Evolutionary conservation across 2,888 invertebrate species (phyloP), one percentile per base, ranked within the genome.

Genomic region (Drosophila anomelani): DNA sequence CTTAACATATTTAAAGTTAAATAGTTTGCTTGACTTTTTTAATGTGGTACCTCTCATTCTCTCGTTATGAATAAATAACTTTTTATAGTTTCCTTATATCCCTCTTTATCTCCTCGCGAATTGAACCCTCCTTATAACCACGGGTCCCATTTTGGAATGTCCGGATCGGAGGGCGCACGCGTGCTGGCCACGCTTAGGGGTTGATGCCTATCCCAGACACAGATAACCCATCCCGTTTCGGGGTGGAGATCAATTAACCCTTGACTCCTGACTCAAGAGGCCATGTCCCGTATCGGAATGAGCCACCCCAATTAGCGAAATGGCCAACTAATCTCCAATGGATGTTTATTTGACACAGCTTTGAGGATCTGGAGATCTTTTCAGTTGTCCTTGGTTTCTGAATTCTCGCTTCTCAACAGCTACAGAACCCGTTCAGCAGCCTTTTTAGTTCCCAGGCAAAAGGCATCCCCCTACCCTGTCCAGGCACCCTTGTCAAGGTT

Each of bases 171-270:
- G 29, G 63, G 75, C 80, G 80, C 83, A 84, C 76, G 85, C 86
- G 85, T 85, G 87, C 58, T 72, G 74, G 62, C 6, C 85, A 75
- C 85, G 58, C 88, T 77, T 84, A 78, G 67, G 85, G 83, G 83
- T 76, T 85, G 84, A 47, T 71, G 23, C 26, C 36, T 38, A 43
- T 79, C 85, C 82, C 81, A 61, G 51, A 32, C 17, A 20, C 54
- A 56, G 78, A 85, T 73, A 86, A 75, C 62, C 73, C 69, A 70
- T 56, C 58, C 64, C 47, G 10, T 17, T 46, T 74, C 32, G 72
- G 80, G 73, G 66, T 74, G 56, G 68, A 78, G 72, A 75, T 78
- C 85, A 79, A 78, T 85, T 85, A 87, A 87, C 85, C 81, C 81
- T 61, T 87, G 81, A 79, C 85, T 81, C 57, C 54, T 69, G 62